These are phyloP conservation scores for Drosophila kohkoa DNA, from an alignment of 1,140 invertebrate species.

Conservation along the genomic window DNA sequence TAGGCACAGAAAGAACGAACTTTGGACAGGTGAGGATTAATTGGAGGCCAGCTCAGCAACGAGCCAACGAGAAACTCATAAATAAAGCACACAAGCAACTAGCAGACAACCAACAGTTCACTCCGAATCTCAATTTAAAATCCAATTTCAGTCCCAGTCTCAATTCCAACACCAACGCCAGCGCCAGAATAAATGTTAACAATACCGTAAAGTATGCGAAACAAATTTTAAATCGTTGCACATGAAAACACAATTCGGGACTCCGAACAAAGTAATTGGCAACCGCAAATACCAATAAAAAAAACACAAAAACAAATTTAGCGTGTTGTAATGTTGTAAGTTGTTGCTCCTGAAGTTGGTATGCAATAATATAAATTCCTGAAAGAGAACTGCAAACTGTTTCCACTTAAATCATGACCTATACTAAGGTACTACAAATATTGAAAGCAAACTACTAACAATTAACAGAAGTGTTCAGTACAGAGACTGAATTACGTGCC, in stretches of 20 bases:
- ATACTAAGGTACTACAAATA: conserved; percentile 25
- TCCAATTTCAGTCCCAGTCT: conserved; percentile 5
- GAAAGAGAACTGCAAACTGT: conserved; percentile 29
- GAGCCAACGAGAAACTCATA: conserved; percentile 40
- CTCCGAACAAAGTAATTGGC: conserved; percentile 62
- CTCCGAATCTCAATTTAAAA: background rate
- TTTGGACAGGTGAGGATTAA: conserved; percentile 52
- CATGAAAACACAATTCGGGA: conserved; percentile 20
- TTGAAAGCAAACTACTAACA: conserved; percentile 11
- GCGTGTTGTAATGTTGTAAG: conserved; percentile 45
- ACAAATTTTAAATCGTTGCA: conserved; percentile 43
- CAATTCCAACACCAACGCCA: background rate
- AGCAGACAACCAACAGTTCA: background rate
- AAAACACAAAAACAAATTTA: conserved; percentile 45
- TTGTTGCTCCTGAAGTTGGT: conserved; percentile 44
- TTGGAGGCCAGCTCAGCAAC: conserved; percentile 14
- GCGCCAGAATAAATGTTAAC: conserved; percentile 28
- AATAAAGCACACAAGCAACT: conserved; percentile 39
- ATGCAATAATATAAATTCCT: conserved; percentile 80
- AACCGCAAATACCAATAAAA: conserved; percentile 66
- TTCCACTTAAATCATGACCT: conserved; percentile 30
- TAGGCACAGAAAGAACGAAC: conserved; percentile 23
- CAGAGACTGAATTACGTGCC: background rate
- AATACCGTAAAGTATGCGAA: conserved; percentile 53
- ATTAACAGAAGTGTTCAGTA: conserved; percentile 1